phyloP scores from a whole-genome alignment of 2,113 vertebrate species.

The Actinemys pallida region DNA sequence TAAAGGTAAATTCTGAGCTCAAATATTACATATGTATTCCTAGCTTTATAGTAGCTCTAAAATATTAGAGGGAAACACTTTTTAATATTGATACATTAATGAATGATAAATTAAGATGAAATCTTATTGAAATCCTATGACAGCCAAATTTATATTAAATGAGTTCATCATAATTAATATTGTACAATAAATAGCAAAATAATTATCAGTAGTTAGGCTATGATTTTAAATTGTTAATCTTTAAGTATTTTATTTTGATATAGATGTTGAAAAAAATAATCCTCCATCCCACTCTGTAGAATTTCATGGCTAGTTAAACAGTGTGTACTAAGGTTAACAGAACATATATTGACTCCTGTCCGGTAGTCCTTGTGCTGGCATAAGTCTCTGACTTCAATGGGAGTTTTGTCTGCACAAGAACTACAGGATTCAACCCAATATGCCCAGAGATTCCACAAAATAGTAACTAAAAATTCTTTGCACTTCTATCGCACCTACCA shows the following conservation, averaged over 20 bases:
- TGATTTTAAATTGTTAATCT: slow-evolving; percentile 65
- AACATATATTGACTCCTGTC: not conserved
- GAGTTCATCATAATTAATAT: slow-evolving; percentile 72
- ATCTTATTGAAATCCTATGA: slow-evolving; percentile 42
- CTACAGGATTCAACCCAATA: not conserved
- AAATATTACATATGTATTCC: not conserved
- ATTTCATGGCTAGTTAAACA: slow-evolving; percentile 6
- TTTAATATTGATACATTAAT: slow-evolving; percentile 73
- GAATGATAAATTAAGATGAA: slow-evolving; percentile 73
- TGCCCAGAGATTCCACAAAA: not conserved
- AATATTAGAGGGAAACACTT: slow-evolving; percentile 60
- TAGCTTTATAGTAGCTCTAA: slow-evolving; percentile 63
- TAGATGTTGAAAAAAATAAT: slow-evolving; percentile 16
- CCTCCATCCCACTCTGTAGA: not conserved
- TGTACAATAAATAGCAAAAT: slow-evolving; percentile 60
- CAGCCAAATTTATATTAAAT: slow-evolving; percentile 69
- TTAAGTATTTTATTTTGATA: slow-evolving; percentile 37
- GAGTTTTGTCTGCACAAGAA: not conserved
- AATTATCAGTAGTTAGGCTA: slow-evolving; percentile 63
- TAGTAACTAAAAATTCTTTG: not conserved
- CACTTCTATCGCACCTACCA: not conserved
- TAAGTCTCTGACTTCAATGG: not conserved
- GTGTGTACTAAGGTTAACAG: not conserved
- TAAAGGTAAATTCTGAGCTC: slow-evolving; percentile 55
- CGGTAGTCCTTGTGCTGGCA: not conserved